A percentile compares a stretch with the other conserved stretches of the same genome.
Evolutionary conservation across 2,113 vertebrate species (phyloP).

Genomic region (Atherinomorus stipes): DNA sequence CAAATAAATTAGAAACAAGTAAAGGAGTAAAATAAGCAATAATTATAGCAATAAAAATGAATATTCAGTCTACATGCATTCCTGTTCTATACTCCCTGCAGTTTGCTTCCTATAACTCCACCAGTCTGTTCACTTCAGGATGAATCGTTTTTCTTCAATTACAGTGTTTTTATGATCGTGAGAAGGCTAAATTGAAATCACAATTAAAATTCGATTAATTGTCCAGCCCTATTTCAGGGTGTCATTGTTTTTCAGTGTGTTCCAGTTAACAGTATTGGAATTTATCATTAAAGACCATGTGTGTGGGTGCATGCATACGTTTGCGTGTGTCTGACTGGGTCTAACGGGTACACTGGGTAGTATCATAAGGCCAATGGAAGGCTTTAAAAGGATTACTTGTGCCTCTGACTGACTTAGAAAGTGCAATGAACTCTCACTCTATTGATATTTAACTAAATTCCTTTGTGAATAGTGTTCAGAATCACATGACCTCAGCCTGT

Average conservation of each 20-base stretch:
- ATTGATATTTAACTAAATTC: conserved; percentile 76
- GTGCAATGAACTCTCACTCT: conserved; percentile 62
- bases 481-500: conserved; percentile 59
- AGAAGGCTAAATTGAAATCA: too few species aligned
- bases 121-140: too few species aligned
- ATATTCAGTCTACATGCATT: too few species aligned
- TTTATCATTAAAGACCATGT: background rate
- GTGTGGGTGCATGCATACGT: conserved; percentile 3
- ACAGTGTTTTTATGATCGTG: too few species aligned
- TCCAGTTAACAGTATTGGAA: conserved; percentile 11
- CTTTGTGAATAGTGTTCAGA: conserved; percentile 64
- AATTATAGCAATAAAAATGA: too few species aligned
- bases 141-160: too few species aligned
- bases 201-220: too few species aligned
- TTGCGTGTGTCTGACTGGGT: conserved; percentile 7
- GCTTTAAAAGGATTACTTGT: conserved; percentile 64
- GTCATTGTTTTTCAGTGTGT: background rate
- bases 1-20: too few species aligned
- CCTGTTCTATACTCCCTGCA: too few species aligned
- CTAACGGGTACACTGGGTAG: background rate
- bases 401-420: conserved; percentile 51
- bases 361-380: conserved; percentile 45
- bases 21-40: too few species aligned
- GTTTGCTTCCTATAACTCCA: too few species aligned
- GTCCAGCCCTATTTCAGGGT: too few species aligned